A percentile compares a stretch with the other conserved stretches of the same genome.
Evolutionary conservation across 2,888 invertebrate species (phyloP).

Genomic region (Mythimna ferrago): DNA sequence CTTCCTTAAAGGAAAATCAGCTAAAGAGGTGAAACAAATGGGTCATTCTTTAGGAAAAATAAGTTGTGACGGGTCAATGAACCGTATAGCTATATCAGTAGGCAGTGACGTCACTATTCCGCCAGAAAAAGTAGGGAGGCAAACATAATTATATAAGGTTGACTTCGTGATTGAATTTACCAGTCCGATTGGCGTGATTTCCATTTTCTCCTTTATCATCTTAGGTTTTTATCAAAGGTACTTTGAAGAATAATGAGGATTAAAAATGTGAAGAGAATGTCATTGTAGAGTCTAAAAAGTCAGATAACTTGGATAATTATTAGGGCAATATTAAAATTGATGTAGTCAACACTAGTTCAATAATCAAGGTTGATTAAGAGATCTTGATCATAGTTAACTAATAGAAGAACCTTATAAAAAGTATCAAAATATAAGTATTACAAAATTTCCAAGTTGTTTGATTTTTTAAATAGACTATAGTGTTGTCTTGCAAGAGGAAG

Average conservation of each 20-base stretch:
- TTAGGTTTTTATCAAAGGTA: constrained; percentile 2
- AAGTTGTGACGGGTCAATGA: constrained; percentile 66
- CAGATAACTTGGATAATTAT: too few relatives aligned
- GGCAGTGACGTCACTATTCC: constrained; percentile 64
- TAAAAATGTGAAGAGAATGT: not conserved
- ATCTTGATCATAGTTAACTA: too few relatives aligned
- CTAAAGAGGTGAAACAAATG: constrained; percentile 63
- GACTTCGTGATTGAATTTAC: constrained; percentile 71
- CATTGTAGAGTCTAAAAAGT: too few relatives aligned
- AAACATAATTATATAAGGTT: constrained; percentile 72
- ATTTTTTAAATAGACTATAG: not conserved
- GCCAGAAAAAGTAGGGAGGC: constrained; percentile 63
- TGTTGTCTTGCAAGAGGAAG: not conserved
- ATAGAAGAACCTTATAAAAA: too few relatives aligned
- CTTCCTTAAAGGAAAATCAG: constrained; percentile 35
- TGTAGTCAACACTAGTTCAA: too few relatives aligned
- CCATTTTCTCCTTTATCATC: constrained; percentile 53
- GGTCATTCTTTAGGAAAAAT: constrained; percentile 64
- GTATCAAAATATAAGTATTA: too few relatives aligned
- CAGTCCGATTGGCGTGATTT: constrained; percentile 66
- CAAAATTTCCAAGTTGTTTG: too few relatives aligned
- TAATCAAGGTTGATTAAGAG: too few relatives aligned
- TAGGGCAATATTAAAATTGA: too few relatives aligned
- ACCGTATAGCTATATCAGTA: constrained; percentile 59
- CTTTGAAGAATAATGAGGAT: constrained; percentile 8